Evolutionary conservation across 92 coral and sea anemone genomes (phyloP).

Genomic region (Palythoa grandis): DNA sequence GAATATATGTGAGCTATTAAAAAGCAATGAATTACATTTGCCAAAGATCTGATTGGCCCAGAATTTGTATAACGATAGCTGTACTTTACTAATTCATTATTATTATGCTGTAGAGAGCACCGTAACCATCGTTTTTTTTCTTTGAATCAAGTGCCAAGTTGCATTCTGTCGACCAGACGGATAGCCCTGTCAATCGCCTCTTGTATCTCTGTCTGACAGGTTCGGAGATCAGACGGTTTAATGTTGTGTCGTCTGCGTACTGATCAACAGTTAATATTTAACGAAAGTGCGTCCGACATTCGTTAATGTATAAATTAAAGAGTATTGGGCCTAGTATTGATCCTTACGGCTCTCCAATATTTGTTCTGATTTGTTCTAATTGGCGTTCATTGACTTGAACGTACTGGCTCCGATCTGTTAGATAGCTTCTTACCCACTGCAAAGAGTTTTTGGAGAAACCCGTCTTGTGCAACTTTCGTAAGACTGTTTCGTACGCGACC

Average conservation of each 20-base stretch:
- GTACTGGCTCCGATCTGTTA: slow-evolving; percentile 22
- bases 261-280: slow-evolving; percentile 4
- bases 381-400: neutral
- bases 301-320: slow-evolving; percentile 6
- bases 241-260: slow-evolving; percentile 8
- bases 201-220: slow-evolving; percentile 1
- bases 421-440: slow-evolving; percentile 10
- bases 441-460: slow-evolving; percentile 22
- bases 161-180: neutral
- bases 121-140: too few relatives aligned
- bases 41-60: too few relatives aligned
- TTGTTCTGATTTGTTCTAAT: neutral
- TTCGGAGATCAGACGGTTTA: neutral
- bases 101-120: too few relatives aligned
- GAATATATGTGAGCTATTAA: too few relatives aligned
- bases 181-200: slow-evolving; percentile 14
- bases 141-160: neutral
- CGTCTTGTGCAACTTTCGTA: neutral
- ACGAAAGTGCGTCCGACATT: slow-evolving; percentile 19
- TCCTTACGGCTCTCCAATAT: slow-evolving; percentile 7
- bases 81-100: too few relatives aligned
- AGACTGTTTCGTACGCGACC: neutral
- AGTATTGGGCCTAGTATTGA: neutral
- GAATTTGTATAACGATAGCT: too few relatives aligned
- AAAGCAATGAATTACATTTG: too few relatives aligned